Evolutionary conservation across 2,797 vertebrate species (phyloP).

Genomic region (Philypnodon macrostomus): DNA sequence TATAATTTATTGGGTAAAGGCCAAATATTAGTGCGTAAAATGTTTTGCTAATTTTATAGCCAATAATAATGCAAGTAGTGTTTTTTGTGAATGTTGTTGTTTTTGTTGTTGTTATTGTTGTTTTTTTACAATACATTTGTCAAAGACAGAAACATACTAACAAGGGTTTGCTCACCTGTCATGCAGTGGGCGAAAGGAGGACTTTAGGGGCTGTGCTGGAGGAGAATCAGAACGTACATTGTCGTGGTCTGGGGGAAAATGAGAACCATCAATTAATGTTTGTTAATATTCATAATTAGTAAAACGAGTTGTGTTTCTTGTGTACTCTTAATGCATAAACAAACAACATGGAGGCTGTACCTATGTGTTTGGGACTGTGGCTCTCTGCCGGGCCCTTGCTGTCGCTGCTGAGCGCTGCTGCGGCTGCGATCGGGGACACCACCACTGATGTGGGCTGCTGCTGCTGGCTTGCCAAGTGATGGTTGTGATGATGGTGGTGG

Average conservation of each 20-base stretch:
- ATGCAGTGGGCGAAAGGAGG: conserved; percentile 90
- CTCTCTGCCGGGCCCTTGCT: conserved; percentile 79
- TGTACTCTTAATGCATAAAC: neutral
- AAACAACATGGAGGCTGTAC: conserved; percentile 58
- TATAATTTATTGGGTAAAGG: too few species aligned
- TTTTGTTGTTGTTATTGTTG: neutral
- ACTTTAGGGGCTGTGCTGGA: conserved; percentile 87
- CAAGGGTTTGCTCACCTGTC: conserved; percentile 86
- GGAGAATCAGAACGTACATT: conserved; percentile 85
- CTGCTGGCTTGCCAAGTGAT: conserved; percentile 81
- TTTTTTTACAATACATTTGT: too few species aligned
- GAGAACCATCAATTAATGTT: conserved; percentile 14
- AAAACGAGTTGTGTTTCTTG: neutral
- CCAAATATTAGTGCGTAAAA: too few species aligned
- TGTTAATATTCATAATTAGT: neutral
- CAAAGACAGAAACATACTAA: neutral
- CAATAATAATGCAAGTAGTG: too few species aligned
- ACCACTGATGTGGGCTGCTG: conserved; percentile 79
- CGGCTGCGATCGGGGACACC: conserved; percentile 74
- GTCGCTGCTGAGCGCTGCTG: conserved; percentile 80
- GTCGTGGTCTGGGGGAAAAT: conserved; percentile 84
- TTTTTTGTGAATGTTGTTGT: neutral
- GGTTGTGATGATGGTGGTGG: conserved; percentile 82
- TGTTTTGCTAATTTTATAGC: too few species aligned
- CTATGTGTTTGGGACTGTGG: conserved; percentile 93